Conservation (phyloP, 2,888 invertebrate genomes). For the Griposia aprilina region DNA sequence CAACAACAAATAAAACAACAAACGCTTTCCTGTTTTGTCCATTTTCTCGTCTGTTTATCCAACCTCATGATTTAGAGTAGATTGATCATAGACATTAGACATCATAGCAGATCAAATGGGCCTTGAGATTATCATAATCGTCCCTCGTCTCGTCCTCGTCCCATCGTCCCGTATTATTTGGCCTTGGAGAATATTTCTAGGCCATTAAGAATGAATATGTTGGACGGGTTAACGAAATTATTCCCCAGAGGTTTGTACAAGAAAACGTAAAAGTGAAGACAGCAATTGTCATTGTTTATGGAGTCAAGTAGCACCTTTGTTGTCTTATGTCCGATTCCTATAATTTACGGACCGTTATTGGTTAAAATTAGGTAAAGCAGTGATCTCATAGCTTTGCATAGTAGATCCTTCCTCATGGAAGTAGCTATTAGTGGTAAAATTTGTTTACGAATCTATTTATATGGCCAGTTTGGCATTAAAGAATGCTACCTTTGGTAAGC, state of each 20-base stretch:
- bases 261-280: not conserved
- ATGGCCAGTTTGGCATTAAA: no score
- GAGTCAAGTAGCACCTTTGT: not conserved
- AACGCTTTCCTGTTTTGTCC: constrained; percentile 4
- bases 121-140: constrained; percentile 37
- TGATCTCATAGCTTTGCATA: no score
- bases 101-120: constrained; percentile 23
- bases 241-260: not conserved
- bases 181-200: constrained; percentile 10
- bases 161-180: not conserved
- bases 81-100: constrained; percentile 17
- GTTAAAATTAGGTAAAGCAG: no score
- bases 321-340: no score
- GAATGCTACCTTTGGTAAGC: no score
- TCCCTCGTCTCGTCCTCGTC: not conserved
- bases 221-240: not conserved
- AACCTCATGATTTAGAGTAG: constrained; percentile 23
- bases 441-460: no score
- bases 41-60: constrained; percentile 4
- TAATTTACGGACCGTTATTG: no score
- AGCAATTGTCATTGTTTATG: not conserved
- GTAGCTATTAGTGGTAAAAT: no score
- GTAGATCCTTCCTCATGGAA: no score
- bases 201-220: not conserved
- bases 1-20: constrained; percentile 16